A percentile compares a stretch with the other conserved stretches of the same genome.
These are phyloP conservation scores for Petrocephalus microphthalmus DNA, from an alignment of 2,113 vertebrate genomes.

Conservation along the genomic window DNA sequence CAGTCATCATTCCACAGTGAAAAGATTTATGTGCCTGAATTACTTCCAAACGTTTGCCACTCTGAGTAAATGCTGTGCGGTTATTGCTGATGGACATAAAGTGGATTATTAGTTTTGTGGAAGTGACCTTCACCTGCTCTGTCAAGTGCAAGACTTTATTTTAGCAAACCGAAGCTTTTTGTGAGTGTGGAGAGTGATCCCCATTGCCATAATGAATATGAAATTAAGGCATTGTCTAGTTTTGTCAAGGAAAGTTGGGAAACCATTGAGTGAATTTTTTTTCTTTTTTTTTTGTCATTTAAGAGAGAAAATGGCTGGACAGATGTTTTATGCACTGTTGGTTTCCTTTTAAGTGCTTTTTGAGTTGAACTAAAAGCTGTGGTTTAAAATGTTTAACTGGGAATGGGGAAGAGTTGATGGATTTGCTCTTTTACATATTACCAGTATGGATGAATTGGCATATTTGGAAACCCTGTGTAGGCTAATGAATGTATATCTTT, in stretches of 20 bases:
- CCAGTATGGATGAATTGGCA: slow-evolving; percentile 60
- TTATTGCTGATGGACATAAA: background rate
- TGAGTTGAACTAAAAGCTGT: slow-evolving; percentile 10
- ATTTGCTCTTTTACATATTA: slow-evolving; percentile 35
- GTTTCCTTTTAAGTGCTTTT: slow-evolving; percentile 20
- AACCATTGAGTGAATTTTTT: background rate
- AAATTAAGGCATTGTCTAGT: slow-evolving; percentile 11
- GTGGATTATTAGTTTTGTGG: slow-evolving; percentile 7
- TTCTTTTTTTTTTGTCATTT: slow-evolving; percentile 1
- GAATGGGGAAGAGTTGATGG: slow-evolving; percentile 26
- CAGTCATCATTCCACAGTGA: slow-evolving; percentile 6
- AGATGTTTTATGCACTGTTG: slow-evolving; percentile 7
- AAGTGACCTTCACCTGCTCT: slow-evolving; percentile 14
- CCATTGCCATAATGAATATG: slow-evolving; percentile 15
- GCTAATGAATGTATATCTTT: slow-evolving; percentile 88
- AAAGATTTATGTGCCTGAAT: slow-evolving; percentile 14
- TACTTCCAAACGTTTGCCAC: background rate
- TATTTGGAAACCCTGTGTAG: slow-evolving; percentile 68
- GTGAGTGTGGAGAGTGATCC: slow-evolving; percentile 2
- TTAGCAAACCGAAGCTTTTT: slow-evolving; percentile 6
- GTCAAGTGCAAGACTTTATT: slow-evolving; percentile 16
- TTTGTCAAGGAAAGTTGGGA: background rate
- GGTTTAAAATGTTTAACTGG: background rate
- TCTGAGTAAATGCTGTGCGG: slow-evolving; percentile 12
- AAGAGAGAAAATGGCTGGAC: too few relatives aligned